phyloP scores from a whole-genome alignment of 2,888 invertebrate species.

The Acanthosepion lycidas region DNA sequence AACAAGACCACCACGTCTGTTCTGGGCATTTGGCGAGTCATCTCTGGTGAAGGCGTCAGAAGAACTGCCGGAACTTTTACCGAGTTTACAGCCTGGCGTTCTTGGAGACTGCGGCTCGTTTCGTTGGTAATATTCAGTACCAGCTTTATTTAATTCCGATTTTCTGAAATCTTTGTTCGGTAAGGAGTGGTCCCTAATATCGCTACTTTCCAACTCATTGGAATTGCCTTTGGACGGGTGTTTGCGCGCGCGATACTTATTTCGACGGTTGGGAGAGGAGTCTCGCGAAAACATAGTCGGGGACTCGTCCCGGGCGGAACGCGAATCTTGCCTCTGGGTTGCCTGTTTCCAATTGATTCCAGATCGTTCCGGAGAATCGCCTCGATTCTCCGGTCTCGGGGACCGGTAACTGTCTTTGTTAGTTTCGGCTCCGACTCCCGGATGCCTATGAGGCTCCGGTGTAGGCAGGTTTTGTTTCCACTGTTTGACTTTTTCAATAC shows the following conservation, averaged over 20 bases:
- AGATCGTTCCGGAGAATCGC: conserved; percentile 53
- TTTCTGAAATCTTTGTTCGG: conserved; percentile 84
- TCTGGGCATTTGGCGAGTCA: conserved; percentile 60
- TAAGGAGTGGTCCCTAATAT: conserved; percentile 59
- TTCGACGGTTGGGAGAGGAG: conserved; percentile 50
- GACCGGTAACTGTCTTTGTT: conserved; percentile 42
- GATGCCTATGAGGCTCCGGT: conserved; percentile 46
- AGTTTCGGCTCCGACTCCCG: conserved; percentile 38
- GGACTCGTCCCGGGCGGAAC: conserved; percentile 52
- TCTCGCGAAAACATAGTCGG: conserved; percentile 53
- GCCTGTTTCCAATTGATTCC: conserved; percentile 38
- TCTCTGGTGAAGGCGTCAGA: conserved; percentile 65
- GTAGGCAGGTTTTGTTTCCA: conserved; percentile 71
- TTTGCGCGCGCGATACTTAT: conserved; percentile 52
- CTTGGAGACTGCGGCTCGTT: background rate
- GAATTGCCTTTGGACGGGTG: conserved; percentile 61
- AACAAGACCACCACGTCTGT: conserved; percentile 53
- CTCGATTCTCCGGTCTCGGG: conserved; percentile 52
- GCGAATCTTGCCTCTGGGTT: conserved; percentile 49
- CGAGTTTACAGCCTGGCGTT: background rate
- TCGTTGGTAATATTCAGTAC: conserved; percentile 53
- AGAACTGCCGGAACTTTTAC: conserved; percentile 63
- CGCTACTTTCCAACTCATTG: conserved; percentile 60
- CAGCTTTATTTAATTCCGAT: conserved; percentile 82
- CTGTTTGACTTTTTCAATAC: conserved; percentile 72